phyloP scores from a whole-genome alignment of 2,113 vertebrate genomes.

The Leptosomus discolor region DNA sequence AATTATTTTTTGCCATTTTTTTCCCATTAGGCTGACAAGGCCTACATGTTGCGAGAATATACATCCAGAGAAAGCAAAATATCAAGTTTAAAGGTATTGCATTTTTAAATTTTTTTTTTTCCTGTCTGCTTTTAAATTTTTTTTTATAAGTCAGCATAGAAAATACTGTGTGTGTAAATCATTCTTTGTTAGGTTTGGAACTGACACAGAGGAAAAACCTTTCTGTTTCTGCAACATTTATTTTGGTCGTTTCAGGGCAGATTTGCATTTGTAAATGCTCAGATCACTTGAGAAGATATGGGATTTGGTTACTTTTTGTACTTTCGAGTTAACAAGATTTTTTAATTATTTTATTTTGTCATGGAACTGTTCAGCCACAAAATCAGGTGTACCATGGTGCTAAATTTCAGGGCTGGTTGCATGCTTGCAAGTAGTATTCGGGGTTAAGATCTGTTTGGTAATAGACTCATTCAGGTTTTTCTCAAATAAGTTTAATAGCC shows the following conservation, averaged over 20 bases:
- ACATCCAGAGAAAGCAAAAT: slow-evolving; percentile 92
- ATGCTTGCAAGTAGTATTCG: background rate
- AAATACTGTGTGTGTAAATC: background rate
- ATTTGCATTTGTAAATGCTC: background rate
- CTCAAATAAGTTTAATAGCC: background rate
- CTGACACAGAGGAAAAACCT: background rate
- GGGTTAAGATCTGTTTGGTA: background rate
- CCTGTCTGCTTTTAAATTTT: background rate
- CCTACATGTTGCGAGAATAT: slow-evolving; percentile 92
- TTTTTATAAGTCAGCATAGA: background rate
- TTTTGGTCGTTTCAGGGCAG: background rate
- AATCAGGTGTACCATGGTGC: background rate
- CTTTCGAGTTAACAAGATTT: background rate
- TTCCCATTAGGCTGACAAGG: slow-evolving; percentile 81
- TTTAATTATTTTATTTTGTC: background rate
- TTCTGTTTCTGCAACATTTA: background rate
- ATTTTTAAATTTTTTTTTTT: background rate
- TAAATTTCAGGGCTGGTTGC: background rate
- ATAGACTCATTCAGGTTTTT: background rate
- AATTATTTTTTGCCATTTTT: background rate
- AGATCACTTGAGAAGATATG: background rate
- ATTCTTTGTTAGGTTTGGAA: background rate
- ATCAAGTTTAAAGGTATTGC: slow-evolving; percentile 84
- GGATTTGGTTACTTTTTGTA: background rate
- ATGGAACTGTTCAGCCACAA: background rate